Evolutionary conservation across 2,888 invertebrate species (phyloP), one percentile per base, ranked within the genome.

Genomic region (Phortica magna): DNA sequence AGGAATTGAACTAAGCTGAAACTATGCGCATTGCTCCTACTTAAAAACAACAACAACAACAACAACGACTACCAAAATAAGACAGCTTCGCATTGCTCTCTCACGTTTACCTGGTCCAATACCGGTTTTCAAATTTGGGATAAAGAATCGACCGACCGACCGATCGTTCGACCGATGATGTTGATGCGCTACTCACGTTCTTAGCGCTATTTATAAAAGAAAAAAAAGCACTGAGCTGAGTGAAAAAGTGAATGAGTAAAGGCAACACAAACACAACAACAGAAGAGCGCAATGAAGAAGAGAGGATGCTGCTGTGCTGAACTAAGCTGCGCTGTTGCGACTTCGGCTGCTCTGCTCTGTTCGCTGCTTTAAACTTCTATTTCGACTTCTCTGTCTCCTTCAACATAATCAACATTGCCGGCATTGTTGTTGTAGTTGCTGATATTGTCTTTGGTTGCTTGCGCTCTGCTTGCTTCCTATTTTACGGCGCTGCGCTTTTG

Each of bases 111-210:
- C 73, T 74, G 75, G 59, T 53, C 67, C 74, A 67, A 85, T 88
- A 89, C 88, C 88, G 88, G 88, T 88, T 88, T 88, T 87, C 82
- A 82, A 87, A 84, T 88, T 89, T 85, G 81, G 89, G 88, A 85
- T 88, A 87, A 71, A 55, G 43, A 55, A n/a, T 7, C 22, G 31
- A 61, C 61, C 7, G 9, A 31, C 61, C 4, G 6, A 61, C 19
- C 10, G n/a, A 65, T 7, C 14, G 39, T 19, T 12, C 14, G 3
- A 31, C 6, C 53, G 53, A 71, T 61, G 1, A 48, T 48, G 48
- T 6, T 48, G 73, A 64, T 59, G 48, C 22, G 73, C 71, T 72
- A 53, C 74, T 53, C 75, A 76, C 73, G 74, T 81, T 80, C 74
- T 83, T 81, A 82, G 87, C 39, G 80, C 87, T 88, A 87, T 87